Base-by-base conservation (phyloP, 2,888 invertebrate genomes). In the Oligia fasciuncula region DNA sequence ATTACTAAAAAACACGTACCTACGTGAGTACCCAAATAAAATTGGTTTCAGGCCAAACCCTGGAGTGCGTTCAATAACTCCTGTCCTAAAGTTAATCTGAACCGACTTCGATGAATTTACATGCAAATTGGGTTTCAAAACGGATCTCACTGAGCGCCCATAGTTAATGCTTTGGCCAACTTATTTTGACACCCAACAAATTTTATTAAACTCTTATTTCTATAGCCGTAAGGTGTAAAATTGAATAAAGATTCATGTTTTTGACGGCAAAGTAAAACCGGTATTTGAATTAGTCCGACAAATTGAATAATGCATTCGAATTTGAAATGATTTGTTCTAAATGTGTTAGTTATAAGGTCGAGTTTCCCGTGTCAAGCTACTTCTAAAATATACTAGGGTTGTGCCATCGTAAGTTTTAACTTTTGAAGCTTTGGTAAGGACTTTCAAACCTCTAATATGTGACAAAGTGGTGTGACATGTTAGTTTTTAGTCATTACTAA, bases 61-160 rank as follows among this genome's bases (percentile, higher is more conserved):
- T 87, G 88, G 87, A 90, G 75, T 83, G 81, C 83, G 91, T 92
- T 93, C 90, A 90, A 92, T 89, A 93, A 93, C 93, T 93, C 89
- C 91, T 90, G 92, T 88, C 88, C 90, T 88, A 87, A 94, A 95
- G 94, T 95, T 94, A 94, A 95, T 95, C 94, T 92, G 91, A 90
- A 92, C 92, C 91, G 95, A 95, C 94, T 95, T 95, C 93, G 93
- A 92, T 92, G 93, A 94, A 96, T 96, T 96, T 95, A 94, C 95
- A 96, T 96, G 95, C 94, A 96, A 95, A 96, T 96, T 95, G 96
- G 94, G 94, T 95, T 94, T 94, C 92, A 90, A 91, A 95, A 94
- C 93, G 93, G 94, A 95, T 94, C 93, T 91, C 91, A 91, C 91
- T 93, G 92, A 94, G 93, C 94, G 92, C 91, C 93, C 93, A 93